phyloP scores from a whole-genome alignment of 2,888 invertebrate genomes.

The Brenthis ino region DNA sequence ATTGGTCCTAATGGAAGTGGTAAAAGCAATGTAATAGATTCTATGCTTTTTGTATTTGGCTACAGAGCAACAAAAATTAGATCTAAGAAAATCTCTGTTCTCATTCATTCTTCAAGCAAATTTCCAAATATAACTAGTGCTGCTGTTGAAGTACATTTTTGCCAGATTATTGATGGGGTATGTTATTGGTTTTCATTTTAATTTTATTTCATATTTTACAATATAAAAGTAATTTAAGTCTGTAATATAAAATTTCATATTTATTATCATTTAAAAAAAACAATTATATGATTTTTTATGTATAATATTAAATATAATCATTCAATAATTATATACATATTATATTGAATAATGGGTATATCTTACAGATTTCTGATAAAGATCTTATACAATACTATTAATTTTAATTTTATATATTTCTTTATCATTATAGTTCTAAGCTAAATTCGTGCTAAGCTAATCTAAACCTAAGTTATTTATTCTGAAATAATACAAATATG shows the following conservation, averaged over 20 bases:
- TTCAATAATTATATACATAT: no score
- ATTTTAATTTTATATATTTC: no score
- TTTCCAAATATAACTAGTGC: constrained; percentile 89
- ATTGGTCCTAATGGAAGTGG: constrained; percentile 99
- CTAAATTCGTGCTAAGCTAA: no score
- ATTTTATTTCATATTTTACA: neutral
- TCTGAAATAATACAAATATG: no score
- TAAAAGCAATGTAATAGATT: constrained; percentile 99
- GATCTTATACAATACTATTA: no score
- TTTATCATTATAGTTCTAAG: no score
- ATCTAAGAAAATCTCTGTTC: constrained; percentile 95
- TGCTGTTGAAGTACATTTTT: constrained; percentile 93
- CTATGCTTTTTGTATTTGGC: constrained; percentile 99
- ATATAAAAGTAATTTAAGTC: no score
- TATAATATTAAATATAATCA: neutral
- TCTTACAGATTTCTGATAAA: no score
- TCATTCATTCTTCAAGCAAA: constrained; percentile 95
- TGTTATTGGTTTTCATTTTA: constrained; percentile 40
- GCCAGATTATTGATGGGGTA: constrained; percentile 89
- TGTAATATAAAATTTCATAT: no score
- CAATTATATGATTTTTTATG: neutral
- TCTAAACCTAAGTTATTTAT: no score
- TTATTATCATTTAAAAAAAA: no score
- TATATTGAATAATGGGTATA: no score
- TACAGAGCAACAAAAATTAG: constrained; percentile 97